Evolutionary conservation across 2,888 invertebrate genomes (phyloP).

Genomic region (Pterobdella sp.): DNA sequence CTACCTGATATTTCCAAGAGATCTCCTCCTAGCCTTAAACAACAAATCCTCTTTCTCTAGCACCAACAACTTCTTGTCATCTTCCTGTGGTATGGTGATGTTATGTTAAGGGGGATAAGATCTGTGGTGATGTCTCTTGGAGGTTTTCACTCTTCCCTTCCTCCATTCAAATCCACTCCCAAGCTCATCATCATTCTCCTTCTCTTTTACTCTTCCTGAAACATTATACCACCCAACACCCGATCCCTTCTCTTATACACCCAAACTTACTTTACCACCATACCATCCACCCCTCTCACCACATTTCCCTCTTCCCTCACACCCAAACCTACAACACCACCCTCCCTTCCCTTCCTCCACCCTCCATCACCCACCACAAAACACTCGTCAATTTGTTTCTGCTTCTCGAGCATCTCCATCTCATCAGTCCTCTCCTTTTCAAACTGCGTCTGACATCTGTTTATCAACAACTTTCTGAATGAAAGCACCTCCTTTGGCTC

Average conservation of each 20-base stretch:
- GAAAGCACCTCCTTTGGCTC: conserved; percentile 55
- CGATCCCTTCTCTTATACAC: not conserved
- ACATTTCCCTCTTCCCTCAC: not conserved
- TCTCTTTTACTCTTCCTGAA: no score
- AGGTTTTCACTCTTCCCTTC: not conserved
- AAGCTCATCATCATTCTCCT: no score
- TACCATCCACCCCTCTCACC: not conserved
- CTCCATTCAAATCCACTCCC: not conserved
- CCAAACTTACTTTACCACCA: not conserved
- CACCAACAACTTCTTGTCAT: conserved; percentile 33
- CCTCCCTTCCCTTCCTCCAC: not conserved
- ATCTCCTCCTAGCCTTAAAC: conserved; percentile 32
- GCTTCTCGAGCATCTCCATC: conserved; percentile 44
- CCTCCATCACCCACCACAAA: not conserved
- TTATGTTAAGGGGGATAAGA: no score
- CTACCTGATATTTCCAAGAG: conserved; percentile 38
- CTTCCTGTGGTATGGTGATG: no score
- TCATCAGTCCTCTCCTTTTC: conserved; percentile 72
- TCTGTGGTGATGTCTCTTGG: not conserved
- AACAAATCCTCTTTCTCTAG: conserved; percentile 25
- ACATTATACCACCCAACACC: not conserved
- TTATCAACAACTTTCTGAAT: conserved; percentile 71
- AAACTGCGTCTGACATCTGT: conserved; percentile 80
- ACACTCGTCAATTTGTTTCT: conserved; percentile 43
- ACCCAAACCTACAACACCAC: not conserved